Percentiles rank a stretch among this genome's conserved stretches.
Conservation (phyloP, 1,140 invertebrate species). For the Trachelipus rathkii region DNA sequence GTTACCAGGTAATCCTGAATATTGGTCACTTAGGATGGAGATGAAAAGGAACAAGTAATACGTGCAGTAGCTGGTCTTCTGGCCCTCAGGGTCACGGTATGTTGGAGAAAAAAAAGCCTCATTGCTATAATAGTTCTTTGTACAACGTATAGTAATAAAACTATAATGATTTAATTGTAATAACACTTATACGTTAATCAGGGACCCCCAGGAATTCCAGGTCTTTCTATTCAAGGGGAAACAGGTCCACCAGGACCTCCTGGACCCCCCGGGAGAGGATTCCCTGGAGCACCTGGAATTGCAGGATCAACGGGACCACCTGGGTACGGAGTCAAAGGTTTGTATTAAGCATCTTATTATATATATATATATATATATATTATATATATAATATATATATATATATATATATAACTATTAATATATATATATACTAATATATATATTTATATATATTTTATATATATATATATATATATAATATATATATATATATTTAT, state of each 20-base stretch:
- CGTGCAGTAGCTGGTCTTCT: conserved; percentile 37
- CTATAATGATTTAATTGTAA: too few relatives aligned
- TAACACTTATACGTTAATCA: background rate
- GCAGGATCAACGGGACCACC: background rate
- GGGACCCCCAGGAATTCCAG: conserved; percentile 57
- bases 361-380: too few relatives aligned
- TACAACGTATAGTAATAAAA: too few relatives aligned
- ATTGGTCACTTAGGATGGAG: background rate
- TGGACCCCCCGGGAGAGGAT: conserved; percentile 33
- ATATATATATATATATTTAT: too few relatives aligned
- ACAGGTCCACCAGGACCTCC: conserved; percentile 52
- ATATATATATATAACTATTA: too few relatives aligned
- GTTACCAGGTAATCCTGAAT: conserved; percentile 1
- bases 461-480: too few relatives aligned
- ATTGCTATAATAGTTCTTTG: too few relatives aligned
- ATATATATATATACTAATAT: too few relatives aligned
- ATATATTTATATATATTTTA: too few relatives aligned
- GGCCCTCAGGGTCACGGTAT: conserved; percentile 34
- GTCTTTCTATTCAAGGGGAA: conserved; percentile 62
- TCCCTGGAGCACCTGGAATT: background rate
- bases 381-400: too few relatives aligned
- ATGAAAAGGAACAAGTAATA: conserved; percentile 29
- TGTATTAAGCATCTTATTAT: too few relatives aligned
- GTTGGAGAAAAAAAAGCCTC: too few relatives aligned
- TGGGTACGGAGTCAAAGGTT: background rate